These are phyloP conservation scores for Drosophila phalerata DNA, from an alignment of 2,888 invertebrate species.

Conservation along the genomic window DNA sequence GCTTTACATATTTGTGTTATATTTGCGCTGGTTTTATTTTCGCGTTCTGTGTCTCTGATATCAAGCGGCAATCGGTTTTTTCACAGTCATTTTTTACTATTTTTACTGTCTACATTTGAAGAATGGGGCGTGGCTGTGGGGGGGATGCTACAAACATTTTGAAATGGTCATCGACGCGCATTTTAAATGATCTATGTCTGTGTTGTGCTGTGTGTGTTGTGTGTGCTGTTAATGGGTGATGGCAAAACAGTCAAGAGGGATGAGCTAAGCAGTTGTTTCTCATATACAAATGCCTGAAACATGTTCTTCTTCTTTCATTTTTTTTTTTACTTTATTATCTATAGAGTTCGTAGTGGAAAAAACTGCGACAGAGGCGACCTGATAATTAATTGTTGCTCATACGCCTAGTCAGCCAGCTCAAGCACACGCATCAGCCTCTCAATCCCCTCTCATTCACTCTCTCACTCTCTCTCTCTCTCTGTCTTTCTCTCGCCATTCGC, in stretches of 20 bases:
- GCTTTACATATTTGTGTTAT: constrained; percentile 77
- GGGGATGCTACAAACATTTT: constrained; percentile 68
- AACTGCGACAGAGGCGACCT: constrained; percentile 50
- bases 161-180: constrained; percentile 83
- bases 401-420: constrained; percentile 62
- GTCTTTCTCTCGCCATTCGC: not conserved
- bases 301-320: constrained; percentile 8
- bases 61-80: constrained; percentile 78
- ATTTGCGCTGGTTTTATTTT: constrained; percentile 74
- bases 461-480: not conserved
- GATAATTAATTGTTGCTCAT: constrained; percentile 80
- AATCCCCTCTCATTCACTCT: constrained; percentile 1
- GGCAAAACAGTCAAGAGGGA: not conserved
- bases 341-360: constrained; percentile 56
- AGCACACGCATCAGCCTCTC: constrained; percentile 31
- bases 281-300: constrained; percentile 9
- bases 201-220: constrained; percentile 15
- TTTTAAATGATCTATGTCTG: constrained; percentile 82
- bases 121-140: constrained; percentile 47
- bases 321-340: constrained; percentile 58
- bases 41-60: constrained; percentile 71
- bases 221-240: constrained; percentile 50
- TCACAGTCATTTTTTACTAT: constrained; percentile 60
- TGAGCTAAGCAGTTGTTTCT: constrained; percentile 19
- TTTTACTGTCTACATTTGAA: constrained; percentile 72